phyloP scores from a whole-genome alignment of 2,113 vertebrate genomes.

The Pimephales promelas region DNA sequence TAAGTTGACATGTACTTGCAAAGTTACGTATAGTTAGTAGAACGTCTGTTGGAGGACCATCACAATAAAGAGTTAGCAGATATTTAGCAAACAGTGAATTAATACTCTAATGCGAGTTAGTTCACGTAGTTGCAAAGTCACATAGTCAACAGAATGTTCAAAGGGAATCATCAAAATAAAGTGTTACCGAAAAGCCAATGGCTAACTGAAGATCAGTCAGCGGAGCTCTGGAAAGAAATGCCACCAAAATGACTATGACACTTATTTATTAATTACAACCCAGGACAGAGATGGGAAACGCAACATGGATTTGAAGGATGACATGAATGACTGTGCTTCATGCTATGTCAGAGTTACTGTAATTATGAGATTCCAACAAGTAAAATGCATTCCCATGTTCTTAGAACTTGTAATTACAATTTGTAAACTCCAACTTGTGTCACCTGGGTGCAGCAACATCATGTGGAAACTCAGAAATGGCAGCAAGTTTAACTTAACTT shows the following conservation, averaged over 20 bases:
- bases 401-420: neutral
- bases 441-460: neutral
- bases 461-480: neutral
- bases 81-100: too few species aligned
- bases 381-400: neutral
- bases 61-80: too few species aligned
- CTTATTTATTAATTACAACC: neutral
- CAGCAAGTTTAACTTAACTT: neutral
- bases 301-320: neutral
- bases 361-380: neutral
- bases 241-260: neutral
- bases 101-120: too few species aligned
- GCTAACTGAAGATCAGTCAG: too few species aligned
- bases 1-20: too few species aligned
- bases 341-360: neutral
- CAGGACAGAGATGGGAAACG: neutral
- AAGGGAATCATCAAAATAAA: too few species aligned
- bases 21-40: too few species aligned
- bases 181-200: neutral
- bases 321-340: neutral
- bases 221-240: too few species aligned
- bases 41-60: too few species aligned
- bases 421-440: neutral
- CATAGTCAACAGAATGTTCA: too few species aligned
- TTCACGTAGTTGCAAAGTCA: too few species aligned